Evolutionary conservation across 2,888 invertebrate species (phyloP).

Genomic region (Strigamia transsilvanica): DNA sequence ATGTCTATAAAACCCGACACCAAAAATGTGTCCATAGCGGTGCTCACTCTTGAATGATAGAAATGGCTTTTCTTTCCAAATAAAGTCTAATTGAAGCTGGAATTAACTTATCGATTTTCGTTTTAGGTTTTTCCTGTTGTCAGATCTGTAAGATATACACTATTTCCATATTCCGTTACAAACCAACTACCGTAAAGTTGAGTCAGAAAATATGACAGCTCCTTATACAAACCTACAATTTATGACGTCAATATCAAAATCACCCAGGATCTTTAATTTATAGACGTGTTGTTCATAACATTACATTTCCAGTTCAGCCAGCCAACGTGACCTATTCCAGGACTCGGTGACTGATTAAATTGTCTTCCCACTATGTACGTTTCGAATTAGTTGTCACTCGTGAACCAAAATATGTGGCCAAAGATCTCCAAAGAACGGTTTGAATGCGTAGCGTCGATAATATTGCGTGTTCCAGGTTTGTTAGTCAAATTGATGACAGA

Average conservation of each 20-base stretch:
- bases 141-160: too few species aligned
- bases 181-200: too few species aligned
- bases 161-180: too few species aligned
- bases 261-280: not conserved
- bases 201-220: too few species aligned
- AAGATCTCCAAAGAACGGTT: constrained; percentile 58
- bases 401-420: constrained; percentile 52
- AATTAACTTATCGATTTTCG: too few species aligned
- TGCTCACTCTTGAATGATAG: too few species aligned
- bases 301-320: not conserved
- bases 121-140: too few species aligned
- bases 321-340: not conserved
- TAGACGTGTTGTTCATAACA: not conserved
- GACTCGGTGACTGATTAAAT: not conserved
- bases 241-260: not conserved
- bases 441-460: constrained; percentile 61
- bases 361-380: not conserved
- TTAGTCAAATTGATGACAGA: not conserved
- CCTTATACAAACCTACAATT: too few species aligned
- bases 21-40: too few species aligned
- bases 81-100: too few species aligned
- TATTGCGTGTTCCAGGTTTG: constrained; percentile 65
- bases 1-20: too few species aligned
- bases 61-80: too few species aligned
- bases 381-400: not conserved